Evolutionary conservation across 2,888 invertebrate genomes (phyloP), one percentile per base, ranked within the genome.

Genomic region (Suillia variegata): DNA sequence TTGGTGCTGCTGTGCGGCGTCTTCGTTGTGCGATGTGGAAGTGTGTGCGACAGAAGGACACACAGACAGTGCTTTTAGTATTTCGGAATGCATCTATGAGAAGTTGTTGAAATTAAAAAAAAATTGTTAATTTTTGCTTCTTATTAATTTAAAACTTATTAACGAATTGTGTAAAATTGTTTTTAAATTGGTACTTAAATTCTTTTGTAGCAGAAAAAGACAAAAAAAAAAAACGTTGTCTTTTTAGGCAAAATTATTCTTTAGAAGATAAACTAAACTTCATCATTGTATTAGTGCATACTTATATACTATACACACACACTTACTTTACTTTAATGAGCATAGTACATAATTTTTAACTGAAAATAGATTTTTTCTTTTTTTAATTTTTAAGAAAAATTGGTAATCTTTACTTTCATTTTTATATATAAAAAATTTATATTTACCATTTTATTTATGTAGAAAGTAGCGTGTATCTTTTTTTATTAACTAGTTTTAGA

Each of bases 311-410:
- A 38, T 12, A 38, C 38, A 38, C n/a, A 13, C n/a, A 38, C 38
- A 13, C 6, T 8, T 31, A 31, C 12, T 31, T 31, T 31, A 31
- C 5, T 38, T 13, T 38, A 38, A 38, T 38, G 38, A 38, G 38
- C 38, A 38, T 38, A 38, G 38, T 38, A 38, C 38, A 38, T 38
- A 38, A 38, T 38, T 38, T 38, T 38, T 38, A 38, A 26, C 5
- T 10, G n/a, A 38, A 38, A n/a, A 38, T 13, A 10, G n/a, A 13
- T 38, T 38, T 38, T 38, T 13, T 38, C 38, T 5, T 38, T 31
- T 38, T 38, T 26, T 10, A 38, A 38, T 38, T 38, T 38, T 38
- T 38, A 38, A 38, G 10, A 38, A 13, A 38, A 38, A 38, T 38
- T 38, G 38, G 38, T n/a, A 38, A n/a, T 38, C 10, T 26, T 26